Percentiles rank a stretch among this genome's conserved stretches.
phyloP scores from a whole-genome alignment of 2,888 invertebrate genomes.

The Gnatocerus cornutus region DNA sequence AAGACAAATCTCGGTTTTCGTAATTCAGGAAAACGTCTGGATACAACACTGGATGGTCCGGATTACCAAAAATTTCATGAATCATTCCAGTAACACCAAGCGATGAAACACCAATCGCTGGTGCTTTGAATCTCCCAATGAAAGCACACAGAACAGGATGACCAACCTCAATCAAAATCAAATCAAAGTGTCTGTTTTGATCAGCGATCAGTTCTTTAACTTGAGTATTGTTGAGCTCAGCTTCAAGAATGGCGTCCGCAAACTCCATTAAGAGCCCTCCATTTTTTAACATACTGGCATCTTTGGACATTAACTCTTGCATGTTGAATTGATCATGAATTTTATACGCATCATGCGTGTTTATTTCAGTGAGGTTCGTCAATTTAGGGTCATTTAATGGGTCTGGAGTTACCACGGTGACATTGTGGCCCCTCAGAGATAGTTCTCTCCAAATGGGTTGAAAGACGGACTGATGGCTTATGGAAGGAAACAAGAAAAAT shows the following conservation, averaged over 20 bases:
- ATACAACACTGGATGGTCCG: constrained; percentile 49
- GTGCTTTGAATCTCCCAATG: constrained; percentile 44
- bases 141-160: constrained; percentile 48
- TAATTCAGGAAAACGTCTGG: constrained; percentile 43
- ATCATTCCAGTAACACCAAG: constrained; percentile 16
- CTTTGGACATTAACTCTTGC: constrained; percentile 24
- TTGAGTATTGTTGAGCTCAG: constrained; percentile 42
- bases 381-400: constrained; percentile 61
- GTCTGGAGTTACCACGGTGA: constrained; percentile 63
- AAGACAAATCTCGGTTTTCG: constrained; percentile 9
- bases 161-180: constrained; percentile 44
- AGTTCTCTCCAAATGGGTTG: constrained; percentile 62
- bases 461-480: constrained; percentile 40
- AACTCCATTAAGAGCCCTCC: neutral
- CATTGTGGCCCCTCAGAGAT: constrained; percentile 63
- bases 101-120: constrained; percentile 46
- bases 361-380: constrained; percentile 64
- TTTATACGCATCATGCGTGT: constrained; percentile 56
- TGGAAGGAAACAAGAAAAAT: constrained; percentile 33
- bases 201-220: constrained; percentile 33
- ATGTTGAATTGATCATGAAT: constrained; percentile 15
- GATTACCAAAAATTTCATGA: constrained; percentile 48
- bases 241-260: constrained; percentile 41
- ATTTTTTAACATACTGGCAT: constrained; percentile 2
- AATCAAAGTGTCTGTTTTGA: constrained; percentile 40